phyloP scores from a whole-genome alignment of 1,140 invertebrate genomes.

The Pectinophora gossypiella region DNA sequence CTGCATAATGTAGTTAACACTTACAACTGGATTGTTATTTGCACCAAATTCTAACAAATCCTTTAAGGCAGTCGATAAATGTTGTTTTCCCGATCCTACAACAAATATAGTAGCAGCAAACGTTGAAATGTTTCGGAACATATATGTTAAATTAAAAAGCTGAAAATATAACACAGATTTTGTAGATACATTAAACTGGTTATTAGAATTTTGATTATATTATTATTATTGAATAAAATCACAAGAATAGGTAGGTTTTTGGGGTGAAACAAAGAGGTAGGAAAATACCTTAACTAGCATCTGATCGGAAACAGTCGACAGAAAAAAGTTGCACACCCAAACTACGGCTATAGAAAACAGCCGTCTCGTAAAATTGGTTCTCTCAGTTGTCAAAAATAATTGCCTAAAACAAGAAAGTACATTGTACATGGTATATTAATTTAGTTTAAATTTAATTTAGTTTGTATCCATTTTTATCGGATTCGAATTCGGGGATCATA shows the following conservation, averaged over 20 bases:
- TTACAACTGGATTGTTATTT: not conserved
- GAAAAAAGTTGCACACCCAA: constrained; percentile 4
- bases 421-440: too few relatives aligned
- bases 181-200: not conserved
- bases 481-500: too few relatives aligned
- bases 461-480: too few relatives aligned
- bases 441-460: too few relatives aligned
- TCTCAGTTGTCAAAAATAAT: too few relatives aligned
- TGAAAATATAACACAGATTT: not conserved
- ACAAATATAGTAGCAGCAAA: not conserved
- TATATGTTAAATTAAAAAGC: not conserved
- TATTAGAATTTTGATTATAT: not conserved
- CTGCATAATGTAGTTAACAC: too few relatives aligned
- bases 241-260: not conserved
- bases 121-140: not conserved
- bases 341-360: constrained; percentile 3
- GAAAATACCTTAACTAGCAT: not conserved
- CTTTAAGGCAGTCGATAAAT: not conserved
- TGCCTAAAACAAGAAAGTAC: too few relatives aligned
- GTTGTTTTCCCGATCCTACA: not conserved
- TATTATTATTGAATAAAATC: too few relatives aligned
- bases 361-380: not conserved
- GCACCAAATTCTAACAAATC: not conserved
- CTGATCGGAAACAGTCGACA: not conserved
- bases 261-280: not conserved